A percentile compares a stretch with the other conserved stretches of the same genome.
Evolutionary conservation across 2,888 invertebrate species (phyloP).

Genomic region (Periphyllus acericola): DNA sequence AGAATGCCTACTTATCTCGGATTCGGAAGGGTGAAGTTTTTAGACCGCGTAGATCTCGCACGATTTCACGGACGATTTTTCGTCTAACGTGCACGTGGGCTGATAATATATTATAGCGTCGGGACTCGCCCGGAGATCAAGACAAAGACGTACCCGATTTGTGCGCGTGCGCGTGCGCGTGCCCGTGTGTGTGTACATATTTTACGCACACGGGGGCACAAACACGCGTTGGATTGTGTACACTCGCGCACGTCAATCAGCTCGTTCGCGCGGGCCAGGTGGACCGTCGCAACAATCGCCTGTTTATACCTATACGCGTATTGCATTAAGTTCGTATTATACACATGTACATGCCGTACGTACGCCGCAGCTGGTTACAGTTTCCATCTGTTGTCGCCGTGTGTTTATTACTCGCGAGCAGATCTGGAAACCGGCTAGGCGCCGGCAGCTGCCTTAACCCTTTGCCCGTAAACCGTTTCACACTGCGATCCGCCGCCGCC

Average conservation of each 20-base stretch:
- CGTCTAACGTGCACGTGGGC: background rate
- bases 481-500: background rate
- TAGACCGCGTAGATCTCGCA: background rate
- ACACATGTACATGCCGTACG: background rate
- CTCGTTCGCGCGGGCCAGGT: conserved; percentile 6
- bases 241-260: background rate
- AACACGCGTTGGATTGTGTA: background rate
- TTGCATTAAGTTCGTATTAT: background rate
- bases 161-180: background rate
- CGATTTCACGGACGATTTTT: background rate
- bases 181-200: background rate
- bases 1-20: background rate
- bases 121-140: background rate
- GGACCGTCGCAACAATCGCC: background rate
- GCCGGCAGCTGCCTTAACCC: conserved; percentile 48
- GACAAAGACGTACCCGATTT: background rate
- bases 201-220: background rate
- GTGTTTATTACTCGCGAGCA: conserved; percentile 12
- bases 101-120: background rate
- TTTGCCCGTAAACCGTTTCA: conserved; percentile 34
- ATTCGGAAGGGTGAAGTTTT: background rate
- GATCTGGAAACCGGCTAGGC: conserved; percentile 37
- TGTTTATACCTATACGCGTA: background rate
- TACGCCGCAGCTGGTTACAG: conserved; percentile 37
- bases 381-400: conserved; percentile 43